Evolutionary conservation across 1,140 invertebrate species (phyloP).

Genomic region (Cyrtorhinus lividipennis): DNA sequence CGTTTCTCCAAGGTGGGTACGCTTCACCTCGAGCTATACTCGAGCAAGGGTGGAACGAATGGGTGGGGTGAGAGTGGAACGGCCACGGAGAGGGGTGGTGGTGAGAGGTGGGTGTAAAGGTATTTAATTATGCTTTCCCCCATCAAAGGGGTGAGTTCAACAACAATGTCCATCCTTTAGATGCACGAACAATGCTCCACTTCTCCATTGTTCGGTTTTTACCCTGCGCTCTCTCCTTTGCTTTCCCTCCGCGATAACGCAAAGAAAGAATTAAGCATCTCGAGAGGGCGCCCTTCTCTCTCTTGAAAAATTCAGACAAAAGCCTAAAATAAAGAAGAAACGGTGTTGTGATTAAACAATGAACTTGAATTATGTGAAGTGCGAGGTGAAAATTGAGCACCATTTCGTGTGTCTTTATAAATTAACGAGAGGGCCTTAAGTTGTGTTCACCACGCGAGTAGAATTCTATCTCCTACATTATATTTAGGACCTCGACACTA

Average conservation of each 20-base stretch:
- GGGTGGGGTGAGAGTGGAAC: not conserved
- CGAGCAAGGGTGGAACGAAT: not conserved
- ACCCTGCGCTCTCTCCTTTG: not conserved
- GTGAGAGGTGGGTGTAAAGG: not conserved
- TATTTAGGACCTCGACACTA: too few species aligned
- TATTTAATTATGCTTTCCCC: constrained; percentile 8
- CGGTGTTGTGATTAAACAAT: too few species aligned
- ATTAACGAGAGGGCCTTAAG: too few species aligned
- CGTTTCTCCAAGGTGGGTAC: not conserved
- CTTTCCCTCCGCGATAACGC: not conserved
- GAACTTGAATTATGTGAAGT: too few species aligned
- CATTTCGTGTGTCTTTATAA: too few species aligned
- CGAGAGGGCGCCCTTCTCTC: too few species aligned
- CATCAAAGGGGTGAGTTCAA: constrained; percentile 1
- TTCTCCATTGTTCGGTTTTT: not conserved
- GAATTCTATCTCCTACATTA: too few species aligned
- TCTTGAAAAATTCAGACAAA: too few species aligned
- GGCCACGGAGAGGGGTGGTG: not conserved
- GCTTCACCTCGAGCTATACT: too few species aligned
- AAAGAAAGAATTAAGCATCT: not conserved
- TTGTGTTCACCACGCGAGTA: too few species aligned
- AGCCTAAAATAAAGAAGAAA: too few species aligned
- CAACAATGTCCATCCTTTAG: constrained; percentile 9
- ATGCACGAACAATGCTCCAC: not conserved
- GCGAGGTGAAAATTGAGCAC: too few species aligned